Base-by-base conservation (phyloP, 1,140 invertebrate genomes). In the Tetragonula clypearis region DNA sequence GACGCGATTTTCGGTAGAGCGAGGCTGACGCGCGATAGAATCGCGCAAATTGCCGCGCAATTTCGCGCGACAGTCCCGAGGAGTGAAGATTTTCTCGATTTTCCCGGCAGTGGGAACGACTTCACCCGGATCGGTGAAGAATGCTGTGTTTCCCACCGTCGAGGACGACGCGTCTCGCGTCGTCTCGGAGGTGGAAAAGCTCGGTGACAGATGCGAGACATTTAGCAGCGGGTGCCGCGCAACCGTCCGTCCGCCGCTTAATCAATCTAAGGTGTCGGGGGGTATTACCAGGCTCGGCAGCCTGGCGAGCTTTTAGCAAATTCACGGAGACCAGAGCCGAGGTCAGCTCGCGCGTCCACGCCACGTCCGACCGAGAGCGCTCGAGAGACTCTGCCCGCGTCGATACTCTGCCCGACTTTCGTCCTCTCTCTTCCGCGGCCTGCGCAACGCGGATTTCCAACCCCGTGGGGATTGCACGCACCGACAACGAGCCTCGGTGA, bases 141-240 rank as follows among this genome's bases (percentile, higher is more conserved):
- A 88, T 85, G 75, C 12, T 72, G 49, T 23, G 23, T 49, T 49
- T n/a, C 35, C 35, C 21, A 8, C 23, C 41, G 26, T 49, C 41
- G 8, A 49, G 41, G 6, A 49, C 41, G 41, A 49, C 41, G 14
- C 2, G 1, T 3, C 17, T 35, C 68, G 11, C 30, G 9, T 19
- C 68, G 30, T 1, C 66, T 2, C 77, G 79, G 88, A 91, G 87
- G 82, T 84, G 85, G 86, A 88, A 93, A 94, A 93, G 90, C 89
- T 84, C 84, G 87, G 90, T 93, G 92, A 93, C 92, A 92, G 92
- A 94, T 94, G 92, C 82, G 90, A 90, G 89, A 93, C 91, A 92
- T 93, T 93, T 93, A 92, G 88, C 90, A 92, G 90, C 89, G 79
- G 88, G 78, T 84, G 74, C 86, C 89, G 87, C 85, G 77, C 68